These are phyloP conservation scores for Pachycephala philippinensis DNA, from an alignment of 2,113 vertebrate species.

Conservation along the genomic window DNA sequence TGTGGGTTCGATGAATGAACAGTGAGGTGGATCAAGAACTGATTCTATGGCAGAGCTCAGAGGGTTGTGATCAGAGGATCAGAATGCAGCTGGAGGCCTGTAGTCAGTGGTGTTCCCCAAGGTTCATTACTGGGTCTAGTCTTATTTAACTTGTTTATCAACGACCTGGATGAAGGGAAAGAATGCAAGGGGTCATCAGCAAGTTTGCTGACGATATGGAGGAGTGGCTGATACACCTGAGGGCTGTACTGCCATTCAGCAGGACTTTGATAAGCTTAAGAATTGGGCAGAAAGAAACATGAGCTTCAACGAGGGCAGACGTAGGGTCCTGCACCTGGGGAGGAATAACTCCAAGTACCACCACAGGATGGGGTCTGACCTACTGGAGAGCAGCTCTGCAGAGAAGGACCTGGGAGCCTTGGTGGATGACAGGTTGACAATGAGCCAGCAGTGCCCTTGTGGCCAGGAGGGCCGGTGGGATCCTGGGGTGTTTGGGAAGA, in stretches of 20 bases:
- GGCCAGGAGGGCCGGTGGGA: not conserved
- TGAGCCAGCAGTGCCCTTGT: not conserved
- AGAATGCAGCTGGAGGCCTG: not conserved
- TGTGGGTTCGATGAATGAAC: not conserved
- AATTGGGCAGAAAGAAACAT: not conserved
- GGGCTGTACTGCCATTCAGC: not conserved
- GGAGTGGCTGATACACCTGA: not conserved
- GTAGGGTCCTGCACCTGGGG: not conserved
- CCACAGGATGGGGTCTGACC: not conserved
- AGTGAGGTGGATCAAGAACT: not conserved
- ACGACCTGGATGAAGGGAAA: not conserved
- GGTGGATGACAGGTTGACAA: not conserved
- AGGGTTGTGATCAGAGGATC: not conserved
- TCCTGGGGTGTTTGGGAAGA: not conserved
- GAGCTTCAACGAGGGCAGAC: not conserved
- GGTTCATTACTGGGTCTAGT: not conserved
- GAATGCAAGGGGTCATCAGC: not conserved
- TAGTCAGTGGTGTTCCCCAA: not conserved
- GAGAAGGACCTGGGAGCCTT: not conserved
- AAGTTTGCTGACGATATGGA: not conserved
- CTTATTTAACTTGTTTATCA: not conserved
- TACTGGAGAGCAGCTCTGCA: not conserved
- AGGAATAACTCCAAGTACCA: not conserved
- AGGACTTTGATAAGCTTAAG: not conserved
- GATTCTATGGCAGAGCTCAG: not conserved